phyloP scores from a whole-genome alignment of 2,888 invertebrate genomes.

The Trissolcus japonicus region DNA sequence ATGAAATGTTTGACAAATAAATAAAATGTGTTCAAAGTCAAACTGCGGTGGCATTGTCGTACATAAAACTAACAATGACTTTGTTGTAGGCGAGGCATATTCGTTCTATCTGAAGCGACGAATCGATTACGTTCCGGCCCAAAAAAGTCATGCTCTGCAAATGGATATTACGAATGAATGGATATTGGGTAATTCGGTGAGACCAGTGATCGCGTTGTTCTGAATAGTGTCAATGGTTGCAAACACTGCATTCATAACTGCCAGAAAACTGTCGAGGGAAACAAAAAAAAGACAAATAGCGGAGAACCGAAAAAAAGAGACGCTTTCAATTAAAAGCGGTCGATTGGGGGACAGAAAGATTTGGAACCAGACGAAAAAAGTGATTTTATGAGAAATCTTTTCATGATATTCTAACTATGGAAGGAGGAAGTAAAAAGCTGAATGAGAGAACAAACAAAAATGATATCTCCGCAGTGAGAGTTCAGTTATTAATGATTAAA shows the following conservation, averaged over 20 bases:
- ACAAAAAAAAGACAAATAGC: constrained; percentile 25
- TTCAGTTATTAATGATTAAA: constrained; percentile 9
- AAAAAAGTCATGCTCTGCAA: constrained; percentile 47
- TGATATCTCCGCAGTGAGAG: background rate
- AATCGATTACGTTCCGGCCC: constrained; percentile 44
- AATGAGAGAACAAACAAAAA: background rate
- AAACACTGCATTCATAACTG: constrained; percentile 55
- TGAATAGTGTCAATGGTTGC: constrained; percentile 53
- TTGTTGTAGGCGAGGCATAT: constrained; percentile 49
- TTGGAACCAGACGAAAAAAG: constrained; percentile 9
- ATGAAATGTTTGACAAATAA: constrained; percentile 44
- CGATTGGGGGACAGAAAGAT: constrained; percentile 15
- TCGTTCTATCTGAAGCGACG: constrained; percentile 43
- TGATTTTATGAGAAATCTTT: constrained; percentile 26
- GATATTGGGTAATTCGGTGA: constrained; percentile 55
- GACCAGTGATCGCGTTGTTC: constrained; percentile 50
- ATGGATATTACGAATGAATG: constrained; percentile 53
- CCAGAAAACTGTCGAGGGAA: constrained; percentile 49
- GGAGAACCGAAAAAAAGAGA: constrained; percentile 26
- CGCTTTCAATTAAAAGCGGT: constrained; percentile 49
- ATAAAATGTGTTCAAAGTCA: constrained; percentile 32
- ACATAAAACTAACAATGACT: constrained; percentile 50
- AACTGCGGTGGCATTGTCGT: constrained; percentile 22
- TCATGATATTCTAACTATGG: constrained; percentile 14
- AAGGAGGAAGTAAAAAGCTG: constrained; percentile 15